A percentile compares a stretch with the other conserved stretches of the same genome.
Conservation (phyloP, 2,888 invertebrate genomes). For the Petrolisthes manimaculis region DNA sequence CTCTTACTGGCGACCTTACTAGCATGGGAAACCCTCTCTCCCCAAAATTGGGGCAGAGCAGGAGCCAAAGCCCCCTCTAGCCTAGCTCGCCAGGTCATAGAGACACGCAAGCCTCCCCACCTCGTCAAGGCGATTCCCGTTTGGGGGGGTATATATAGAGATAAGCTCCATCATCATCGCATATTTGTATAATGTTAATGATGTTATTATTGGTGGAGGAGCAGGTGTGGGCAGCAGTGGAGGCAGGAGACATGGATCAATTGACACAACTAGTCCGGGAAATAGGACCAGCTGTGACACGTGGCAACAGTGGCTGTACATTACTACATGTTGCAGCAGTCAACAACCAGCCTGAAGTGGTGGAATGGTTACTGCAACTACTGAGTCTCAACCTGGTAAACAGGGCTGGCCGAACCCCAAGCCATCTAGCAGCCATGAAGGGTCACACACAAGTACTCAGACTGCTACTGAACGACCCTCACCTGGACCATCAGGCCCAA, state of each 20-base stretch:
- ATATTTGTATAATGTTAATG: neutral
- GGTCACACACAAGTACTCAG: conserved; percentile 38
- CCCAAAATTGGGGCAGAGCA: too few relatives aligned
- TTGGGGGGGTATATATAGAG: too few relatives aligned
- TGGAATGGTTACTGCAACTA: conserved; percentile 24
- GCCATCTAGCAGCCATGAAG: conserved; percentile 39
- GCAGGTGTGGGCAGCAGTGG: neutral
- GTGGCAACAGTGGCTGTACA: conserved; percentile 13
- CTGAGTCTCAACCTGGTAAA: conserved; percentile 42
- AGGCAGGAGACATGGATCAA: neutral
- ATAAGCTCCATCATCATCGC: too few relatives aligned
- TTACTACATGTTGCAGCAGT: conserved; percentile 40
- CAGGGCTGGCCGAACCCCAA: conserved; percentile 39
- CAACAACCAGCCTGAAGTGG: conserved; percentile 28
- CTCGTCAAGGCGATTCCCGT: too few relatives aligned
- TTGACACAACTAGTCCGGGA: neutral
- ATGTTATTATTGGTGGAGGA: neutral
- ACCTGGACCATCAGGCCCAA: conserved; percentile 20
- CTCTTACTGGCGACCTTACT: too few relatives aligned
- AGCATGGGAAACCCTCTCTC: too few relatives aligned
- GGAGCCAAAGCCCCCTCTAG: too few relatives aligned
- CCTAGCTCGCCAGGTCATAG: too few relatives aligned
- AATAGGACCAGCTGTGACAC: conserved; percentile 28
- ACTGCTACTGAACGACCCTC: conserved; percentile 24
- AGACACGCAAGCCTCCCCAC: too few relatives aligned